Evolutionary conservation across 2,888 invertebrate species (phyloP).

Genomic region (Halictus ligatus): DNA sequence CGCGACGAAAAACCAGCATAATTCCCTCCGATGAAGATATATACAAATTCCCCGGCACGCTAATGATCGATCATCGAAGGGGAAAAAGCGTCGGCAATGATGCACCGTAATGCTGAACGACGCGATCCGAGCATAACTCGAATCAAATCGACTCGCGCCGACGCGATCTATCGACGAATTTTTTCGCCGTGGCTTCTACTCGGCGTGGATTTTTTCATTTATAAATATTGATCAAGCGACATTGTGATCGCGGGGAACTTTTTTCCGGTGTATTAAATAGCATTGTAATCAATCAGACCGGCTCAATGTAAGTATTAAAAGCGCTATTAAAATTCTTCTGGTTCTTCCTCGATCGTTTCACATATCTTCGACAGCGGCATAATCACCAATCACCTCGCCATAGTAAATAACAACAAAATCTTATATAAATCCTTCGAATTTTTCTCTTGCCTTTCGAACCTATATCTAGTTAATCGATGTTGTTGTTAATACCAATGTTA

Average conservation of each 20-base stretch:
- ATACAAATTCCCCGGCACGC: neutral
- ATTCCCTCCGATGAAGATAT: neutral
- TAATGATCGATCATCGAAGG: neutral
- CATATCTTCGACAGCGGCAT: neutral
- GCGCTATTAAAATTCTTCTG: neutral
- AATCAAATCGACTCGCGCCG: neutral
- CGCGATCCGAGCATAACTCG: neutral
- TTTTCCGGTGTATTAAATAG: neutral
- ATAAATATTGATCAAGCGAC: neutral
- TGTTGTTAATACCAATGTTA: neutral
- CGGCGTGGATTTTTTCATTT: neutral
- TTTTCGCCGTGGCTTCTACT: neutral
- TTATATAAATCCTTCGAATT: neutral
- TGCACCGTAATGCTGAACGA: neutral
- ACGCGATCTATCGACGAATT: neutral
- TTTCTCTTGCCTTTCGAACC: neutral
- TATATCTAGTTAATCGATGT: neutral
- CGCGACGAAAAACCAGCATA: neutral
- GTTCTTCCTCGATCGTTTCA: neutral
- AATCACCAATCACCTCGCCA: neutral
- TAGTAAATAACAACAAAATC: neutral
- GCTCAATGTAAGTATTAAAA: neutral
- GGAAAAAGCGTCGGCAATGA: neutral
- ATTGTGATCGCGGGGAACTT: neutral
- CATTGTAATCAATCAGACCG: neutral